Evolutionary conservation across 2,113 vertebrate genomes (phyloP), one percentile per base, ranked within the genome.

Genomic region (mouse (Mus musculus)): DNA sequence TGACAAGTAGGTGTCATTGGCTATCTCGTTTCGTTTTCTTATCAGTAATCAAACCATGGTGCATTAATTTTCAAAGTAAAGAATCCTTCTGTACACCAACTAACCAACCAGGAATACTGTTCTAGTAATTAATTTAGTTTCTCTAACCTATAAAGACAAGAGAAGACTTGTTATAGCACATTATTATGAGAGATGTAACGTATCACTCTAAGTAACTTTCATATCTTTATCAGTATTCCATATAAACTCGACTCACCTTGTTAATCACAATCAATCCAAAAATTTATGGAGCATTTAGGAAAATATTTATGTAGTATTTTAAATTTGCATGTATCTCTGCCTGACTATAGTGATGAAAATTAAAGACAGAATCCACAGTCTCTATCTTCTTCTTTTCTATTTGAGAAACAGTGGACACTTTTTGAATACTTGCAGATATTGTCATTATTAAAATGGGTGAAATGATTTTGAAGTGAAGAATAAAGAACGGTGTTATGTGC

Each of bases 221-320:
- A n/a, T 86, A 65, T 65, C 59, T 93, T 97, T 90, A 92, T 82
- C 92, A 97, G 91, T 85, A 95, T 86, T 86, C 19, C 33, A 54
- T 65, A 77, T 89, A 77, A 91, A 86, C 67, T 61, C 67, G 56
- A 90, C 59, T 96, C 24, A 90, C 65, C 26, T 71, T 89, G 20
- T 94, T 95, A 95, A 96, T 76, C 6, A 72, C 0, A 67, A 56
- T 63, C 69, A 95, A 90, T 85, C 24, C 49, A 86, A 42, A 84
- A 78, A 92, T 89, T 91, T 75, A 56, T 94, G 11, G 19, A 67
- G 16, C 39, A 61, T 9, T 67, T 67, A 72, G 5, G 90, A 92
- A 84, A 88, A 67, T 75, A 36, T 92, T 88, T 56, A 85, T 33
- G 52, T 36, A 72, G 54, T 81, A 87, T 93, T 88, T 92, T 93